phyloP scores from a whole-genome alignment of 2,888 invertebrate species.

The Netelia inedita region DNA sequence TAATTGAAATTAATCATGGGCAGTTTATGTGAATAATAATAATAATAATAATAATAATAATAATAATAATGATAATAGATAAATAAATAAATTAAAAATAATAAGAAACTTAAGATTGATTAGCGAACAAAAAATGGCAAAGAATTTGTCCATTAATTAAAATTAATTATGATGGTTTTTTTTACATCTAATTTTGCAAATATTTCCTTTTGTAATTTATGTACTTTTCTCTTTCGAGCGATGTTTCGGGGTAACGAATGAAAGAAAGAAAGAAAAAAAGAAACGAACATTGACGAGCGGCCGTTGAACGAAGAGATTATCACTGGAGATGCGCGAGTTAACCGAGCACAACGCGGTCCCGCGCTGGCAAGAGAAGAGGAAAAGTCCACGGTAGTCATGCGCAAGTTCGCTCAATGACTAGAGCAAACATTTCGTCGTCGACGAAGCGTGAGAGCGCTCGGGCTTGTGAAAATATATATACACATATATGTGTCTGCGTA shows the following conservation, averaged over 20 bases:
- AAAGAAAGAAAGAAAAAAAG: background rate
- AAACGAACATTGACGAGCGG: constrained; percentile 5
- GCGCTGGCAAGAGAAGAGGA: constrained; percentile 22
- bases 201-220: background rate
- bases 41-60: too few species aligned
- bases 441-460: constrained; percentile 33
- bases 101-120: background rate
- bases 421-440: constrained; percentile 58
- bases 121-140: background rate
- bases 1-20: too few species aligned
- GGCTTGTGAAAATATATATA: background rate
- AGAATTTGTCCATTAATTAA: too few species aligned
- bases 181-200: background rate
- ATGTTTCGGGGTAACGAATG: background rate
- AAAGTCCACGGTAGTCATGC: constrained; percentile 53
- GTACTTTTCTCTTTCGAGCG: constrained; percentile 5
- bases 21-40: too few species aligned
- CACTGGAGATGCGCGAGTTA: constrained; percentile 23
- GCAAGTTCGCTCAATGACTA: constrained; percentile 52
- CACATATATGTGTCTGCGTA: background rate
- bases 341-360: constrained; percentile 28
- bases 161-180: background rate
- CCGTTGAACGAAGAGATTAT: constrained; percentile 54
- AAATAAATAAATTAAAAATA: too few species aligned
- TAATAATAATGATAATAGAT: too few species aligned